phyloP scores from a whole-genome alignment of 2,113 vertebrate genomes.

The Nesogale talazaci region DNA sequence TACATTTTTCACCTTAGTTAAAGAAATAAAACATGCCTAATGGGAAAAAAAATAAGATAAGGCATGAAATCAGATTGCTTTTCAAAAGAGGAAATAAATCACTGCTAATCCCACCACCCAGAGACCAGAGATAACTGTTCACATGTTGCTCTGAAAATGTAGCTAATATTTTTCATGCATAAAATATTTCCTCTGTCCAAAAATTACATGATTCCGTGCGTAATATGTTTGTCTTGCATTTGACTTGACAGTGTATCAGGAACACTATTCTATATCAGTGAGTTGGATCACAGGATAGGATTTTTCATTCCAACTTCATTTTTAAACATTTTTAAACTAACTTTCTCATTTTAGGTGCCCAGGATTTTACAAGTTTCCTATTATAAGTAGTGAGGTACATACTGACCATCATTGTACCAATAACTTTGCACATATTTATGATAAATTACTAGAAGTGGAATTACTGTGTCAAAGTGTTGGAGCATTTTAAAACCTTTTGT shows the following conservation, averaged over 20 bases:
- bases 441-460: slow-evolving; percentile 32
- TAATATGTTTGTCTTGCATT: background rate
- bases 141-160: background rate
- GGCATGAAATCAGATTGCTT: background rate
- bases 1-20: slow-evolving; percentile 30
- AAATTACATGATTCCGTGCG: background rate
- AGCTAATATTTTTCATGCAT: slow-evolving; percentile 5
- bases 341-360: slow-evolving; percentile 35
- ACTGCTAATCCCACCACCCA: background rate
- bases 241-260: background rate
- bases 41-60: background rate
- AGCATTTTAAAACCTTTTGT: slow-evolving; percentile 59
- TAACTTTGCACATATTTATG: slow-evolving; percentile 19
- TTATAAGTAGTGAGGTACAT: background rate
- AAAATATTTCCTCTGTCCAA: slow-evolving; percentile 35
- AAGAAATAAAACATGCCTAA: background rate
- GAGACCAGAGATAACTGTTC: background rate
- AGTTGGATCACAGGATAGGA: background rate
- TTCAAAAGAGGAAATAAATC: slow-evolving; percentile 20
- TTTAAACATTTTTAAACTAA: background rate
- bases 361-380: background rate
- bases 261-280: background rate
- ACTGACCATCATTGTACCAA: background rate
- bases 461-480: slow-evolving; percentile 36
- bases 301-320: slow-evolving; percentile 24